Evolutionary conservation across 2,888 invertebrate species (phyloP), one percentile per base, ranked within the genome.

Genomic region (Opisthograptis luteolata): DNA sequence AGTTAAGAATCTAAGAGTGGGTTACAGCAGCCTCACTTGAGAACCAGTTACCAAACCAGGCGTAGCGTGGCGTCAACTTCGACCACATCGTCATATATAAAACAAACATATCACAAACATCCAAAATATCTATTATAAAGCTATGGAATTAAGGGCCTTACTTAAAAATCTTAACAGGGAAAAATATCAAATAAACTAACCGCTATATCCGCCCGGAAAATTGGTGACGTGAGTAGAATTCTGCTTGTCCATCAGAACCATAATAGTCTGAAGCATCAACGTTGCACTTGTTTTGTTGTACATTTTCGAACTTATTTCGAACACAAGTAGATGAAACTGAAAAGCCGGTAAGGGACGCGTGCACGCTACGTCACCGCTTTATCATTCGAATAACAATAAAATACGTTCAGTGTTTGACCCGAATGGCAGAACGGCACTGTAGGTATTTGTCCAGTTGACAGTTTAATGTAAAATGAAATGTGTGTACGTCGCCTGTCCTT

Each of bases 171-270:
- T 1, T 9, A 4, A 10, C 3, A 20, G 1, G 19, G 7, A 30
- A 15, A 28, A 12, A 32, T 4, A 25, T 12, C 30, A 19, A 30
- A 24, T 6, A 30, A 58, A 87, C 87, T 79, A 68, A 87, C 88
- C 88, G 62, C 68, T 72, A 64, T 78, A 85, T 52, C 70, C 73
- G 13, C 69, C 67, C 1, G 87, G 87, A 43, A 77, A 86, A 55
- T 76, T 79, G 5, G 84, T 87, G 39, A 86, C 84, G 55, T 80
- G 81, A 1, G 87, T 81, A 4, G 85, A 75, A 72, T 91, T 90
- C 48, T 89, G 88, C 58, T 89, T 88, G 55, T 89, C 85, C 86
- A 91, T 87, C 54, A 91, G 68, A 49, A 90, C 82, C 84, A 91
- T 86, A 40, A 91, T 88, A 15, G 91, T 91, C 55, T 91, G 91